Conservation (phyloP, 2,797 vertebrate species). For the Rachycentron canadum region DNA sequence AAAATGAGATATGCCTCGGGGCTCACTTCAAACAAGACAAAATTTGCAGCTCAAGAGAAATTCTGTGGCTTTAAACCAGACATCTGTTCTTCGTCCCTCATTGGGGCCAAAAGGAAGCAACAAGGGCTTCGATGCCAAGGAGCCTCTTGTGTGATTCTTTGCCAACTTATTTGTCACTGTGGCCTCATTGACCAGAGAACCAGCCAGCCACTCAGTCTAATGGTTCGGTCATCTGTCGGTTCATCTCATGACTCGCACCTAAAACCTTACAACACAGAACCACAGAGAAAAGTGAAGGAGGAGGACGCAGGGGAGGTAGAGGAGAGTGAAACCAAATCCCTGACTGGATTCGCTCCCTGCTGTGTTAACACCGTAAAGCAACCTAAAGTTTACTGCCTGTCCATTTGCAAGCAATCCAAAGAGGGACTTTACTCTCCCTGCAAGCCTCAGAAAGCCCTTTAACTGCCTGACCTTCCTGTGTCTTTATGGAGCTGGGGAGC, state of each 20-base stretch:
- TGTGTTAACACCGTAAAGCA: conserved; percentile 67
- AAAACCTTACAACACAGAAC: conserved; percentile 53
- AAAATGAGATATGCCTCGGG: conserved; percentile 72
- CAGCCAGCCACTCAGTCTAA: conserved; percentile 65
- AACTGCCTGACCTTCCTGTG: conserved; percentile 70
- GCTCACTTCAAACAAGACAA: conserved; percentile 77
- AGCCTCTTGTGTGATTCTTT: conserved; percentile 63
- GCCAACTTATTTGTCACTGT: conserved; percentile 74
- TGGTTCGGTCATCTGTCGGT: conserved; percentile 61
- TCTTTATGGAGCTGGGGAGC: conserved; percentile 70
- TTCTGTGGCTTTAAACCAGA: conserved; percentile 69
- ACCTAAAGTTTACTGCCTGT: conserved; percentile 70
- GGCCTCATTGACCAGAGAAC: conserved; percentile 64
- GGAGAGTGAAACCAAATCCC: conserved; percentile 57
- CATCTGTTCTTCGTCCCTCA: conserved; percentile 75
- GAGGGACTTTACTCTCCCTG: conserved; percentile 55
- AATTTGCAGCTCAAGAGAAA: conserved; percentile 71
- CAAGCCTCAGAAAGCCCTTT: conserved; percentile 62
- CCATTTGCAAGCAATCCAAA: conserved; percentile 66
- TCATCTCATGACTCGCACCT: conserved; percentile 57
- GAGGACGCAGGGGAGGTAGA: not conserved
- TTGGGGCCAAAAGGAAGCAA: conserved; percentile 61
- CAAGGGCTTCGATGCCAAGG: conserved; percentile 56
- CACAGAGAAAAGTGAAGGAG: conserved; percentile 31
- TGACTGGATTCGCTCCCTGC: conserved; percentile 46